A percentile compares a stretch with the other conserved stretches of the same genome.
Conservation (phyloP, 2,113 vertebrate genomes). For the Xenotilapia caudafasciata region DNA sequence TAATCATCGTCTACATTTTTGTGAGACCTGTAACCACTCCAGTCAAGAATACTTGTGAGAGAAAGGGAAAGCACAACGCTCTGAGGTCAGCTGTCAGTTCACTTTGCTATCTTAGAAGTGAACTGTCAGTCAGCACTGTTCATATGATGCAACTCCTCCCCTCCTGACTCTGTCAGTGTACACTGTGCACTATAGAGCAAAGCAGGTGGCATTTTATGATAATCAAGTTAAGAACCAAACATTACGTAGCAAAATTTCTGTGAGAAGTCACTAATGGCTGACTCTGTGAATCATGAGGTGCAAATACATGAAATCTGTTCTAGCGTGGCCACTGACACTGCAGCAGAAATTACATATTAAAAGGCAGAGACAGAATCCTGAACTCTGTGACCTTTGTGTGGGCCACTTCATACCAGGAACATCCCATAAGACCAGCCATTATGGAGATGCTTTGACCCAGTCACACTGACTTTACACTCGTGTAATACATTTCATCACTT, state of each 20-base stretch:
- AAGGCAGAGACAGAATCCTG: background rate
- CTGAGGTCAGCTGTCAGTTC: background rate
- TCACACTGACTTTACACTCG: background rate
- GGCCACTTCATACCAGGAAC: background rate
- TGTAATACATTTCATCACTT: background rate
- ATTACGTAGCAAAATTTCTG: background rate
- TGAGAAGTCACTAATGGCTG: background rate
- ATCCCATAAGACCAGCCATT: background rate
- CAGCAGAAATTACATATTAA: background rate
- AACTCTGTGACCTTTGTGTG: background rate
- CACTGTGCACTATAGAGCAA: background rate
- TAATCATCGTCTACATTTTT: background rate
- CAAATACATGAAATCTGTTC: background rate
- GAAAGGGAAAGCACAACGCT: background rate
- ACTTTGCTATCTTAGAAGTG: background rate
- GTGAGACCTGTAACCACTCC: background rate
- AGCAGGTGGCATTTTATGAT: background rate
- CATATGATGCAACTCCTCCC: background rate
- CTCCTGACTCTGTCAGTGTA: background rate
- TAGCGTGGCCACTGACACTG: background rate
- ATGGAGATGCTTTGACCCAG: background rate
- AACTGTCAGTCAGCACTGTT: background rate
- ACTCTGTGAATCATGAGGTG: background rate
- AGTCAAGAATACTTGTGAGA: background rate
- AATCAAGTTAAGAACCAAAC: background rate